Base-by-base conservation (phyloP, 2,113 vertebrate species). In the Mesembrinibis cayennensis region DNA sequence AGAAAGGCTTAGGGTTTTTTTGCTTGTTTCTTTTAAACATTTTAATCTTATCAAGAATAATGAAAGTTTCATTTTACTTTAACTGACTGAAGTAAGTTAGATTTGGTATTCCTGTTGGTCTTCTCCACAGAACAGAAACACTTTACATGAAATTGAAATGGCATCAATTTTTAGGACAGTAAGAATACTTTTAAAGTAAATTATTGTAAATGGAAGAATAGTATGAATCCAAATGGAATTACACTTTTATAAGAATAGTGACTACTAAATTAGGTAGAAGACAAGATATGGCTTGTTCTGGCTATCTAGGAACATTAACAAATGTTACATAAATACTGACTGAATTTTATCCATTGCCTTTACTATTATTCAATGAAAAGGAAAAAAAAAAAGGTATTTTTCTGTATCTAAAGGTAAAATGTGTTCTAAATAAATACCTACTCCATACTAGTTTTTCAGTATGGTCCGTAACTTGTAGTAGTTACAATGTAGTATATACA, bases 341-440 rank as follows among this genome's bases (percentile, higher is more conserved):
- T 45, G 45, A 62, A 1, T 13, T 87, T 72, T 63, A 59, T 50
- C 25, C 5, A 18, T 77, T 77, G 5, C 4, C 2, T 81, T 81
- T 69, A 16, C 4, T 11, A 44, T 62, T 66, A 67, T 34, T 62
- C 17, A 76, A 34, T 53, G 36, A 62, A 87, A 70, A 44, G 4
- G 2, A 11, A 13, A 40, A 52, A 29, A n/a, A 44, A n/a, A 44
- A 50, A 10, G 7, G 0, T 27, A 12, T 10, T 66, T 69, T 40
- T 25, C 11, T 65, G 42, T 32, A 47, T 19, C 12, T 89, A 62
- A 88, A 78, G 3, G 2, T 79, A 69, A 32, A 69, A 56, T 3
- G 19, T 38, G 19, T 70, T 90, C 30, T 9, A 32, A 87, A 30
- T 56, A 50, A 45, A 58, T 19, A 52, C 8, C 6, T 65, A 47